phyloP scores from a whole-genome alignment of 1,140 invertebrate genomes.

The Drosophila neocordata region DNA sequence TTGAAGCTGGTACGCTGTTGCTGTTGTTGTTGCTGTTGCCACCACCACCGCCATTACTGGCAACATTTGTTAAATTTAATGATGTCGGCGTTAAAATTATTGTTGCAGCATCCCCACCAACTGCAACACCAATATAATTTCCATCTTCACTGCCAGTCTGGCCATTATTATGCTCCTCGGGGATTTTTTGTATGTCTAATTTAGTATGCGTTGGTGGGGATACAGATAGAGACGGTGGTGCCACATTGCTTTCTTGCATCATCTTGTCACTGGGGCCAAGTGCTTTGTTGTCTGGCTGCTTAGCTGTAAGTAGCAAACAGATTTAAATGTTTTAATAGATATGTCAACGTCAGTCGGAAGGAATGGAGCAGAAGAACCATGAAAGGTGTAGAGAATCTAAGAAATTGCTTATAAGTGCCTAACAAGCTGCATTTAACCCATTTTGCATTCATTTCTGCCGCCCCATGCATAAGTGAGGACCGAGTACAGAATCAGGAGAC shows the following conservation, averaged over 20 bases:
- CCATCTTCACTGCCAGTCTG: slow-evolving; percentile 33
- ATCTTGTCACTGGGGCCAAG: slow-evolving; percentile 58
- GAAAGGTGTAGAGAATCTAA: slow-evolving; percentile 14
- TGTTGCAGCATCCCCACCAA: slow-evolving; percentile 72
- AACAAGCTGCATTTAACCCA: slow-evolving; percentile 67
- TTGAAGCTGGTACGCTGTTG: slow-evolving; percentile 11
- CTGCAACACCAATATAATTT: slow-evolving; percentile 19
- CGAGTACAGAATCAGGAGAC: slow-evolving; percentile 11
- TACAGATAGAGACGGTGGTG: slow-evolving; percentile 13
- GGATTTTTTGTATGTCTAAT: slow-evolving; percentile 78
- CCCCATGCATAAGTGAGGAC: slow-evolving; percentile 60
- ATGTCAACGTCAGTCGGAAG: slow-evolving; percentile 10
- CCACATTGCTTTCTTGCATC: slow-evolving; percentile 32
- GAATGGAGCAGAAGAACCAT: too few species aligned
- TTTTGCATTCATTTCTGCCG: slow-evolving; percentile 49
- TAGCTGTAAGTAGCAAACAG: slow-evolving; percentile 64
- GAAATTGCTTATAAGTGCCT: slow-evolving; percentile 59
- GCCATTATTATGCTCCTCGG: slow-evolving; percentile 56
- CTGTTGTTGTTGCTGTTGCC: neutral
- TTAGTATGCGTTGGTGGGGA: slow-evolving; percentile 58
- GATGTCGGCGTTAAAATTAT: slow-evolving; percentile 82
- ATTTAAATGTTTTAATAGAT: slow-evolving; percentile 62
- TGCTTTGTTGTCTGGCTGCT: slow-evolving; percentile 48
- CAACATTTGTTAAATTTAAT: slow-evolving; percentile 79
- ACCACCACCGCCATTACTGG: slow-evolving; percentile 25